Percentiles rank a stretch among this genome's conserved stretches.
These are phyloP conservation scores for Anthrax anthrax DNA, from an alignment of 2,888 invertebrate species.

Conservation along the genomic window DNA sequence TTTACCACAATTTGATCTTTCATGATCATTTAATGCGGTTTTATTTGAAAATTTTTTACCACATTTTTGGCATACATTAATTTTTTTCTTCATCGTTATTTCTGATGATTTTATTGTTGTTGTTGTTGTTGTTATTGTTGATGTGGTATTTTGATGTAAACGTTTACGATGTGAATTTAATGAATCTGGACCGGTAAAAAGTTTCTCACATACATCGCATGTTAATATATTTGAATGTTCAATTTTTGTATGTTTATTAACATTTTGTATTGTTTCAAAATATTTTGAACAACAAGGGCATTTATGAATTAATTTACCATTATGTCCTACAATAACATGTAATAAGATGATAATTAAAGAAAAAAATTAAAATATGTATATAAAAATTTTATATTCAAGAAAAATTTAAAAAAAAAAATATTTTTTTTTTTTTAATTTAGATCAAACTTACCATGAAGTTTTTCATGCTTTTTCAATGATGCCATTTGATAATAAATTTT, in stretches of 20 bases:
- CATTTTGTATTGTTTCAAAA: conserved; percentile 31
- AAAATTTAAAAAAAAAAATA: too few relatives aligned
- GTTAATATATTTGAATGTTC: conserved; percentile 32
- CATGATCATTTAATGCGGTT: conserved; percentile 33
- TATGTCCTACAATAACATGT: conserved; percentile 17
- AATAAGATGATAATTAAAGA: too few relatives aligned
- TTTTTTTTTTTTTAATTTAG: too few relatives aligned
- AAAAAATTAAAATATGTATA: too few relatives aligned
- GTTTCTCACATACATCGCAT: conserved; percentile 35
- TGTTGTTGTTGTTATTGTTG: too few relatives aligned
- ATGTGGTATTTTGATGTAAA: too few relatives aligned
- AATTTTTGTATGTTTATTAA: conserved; percentile 30
- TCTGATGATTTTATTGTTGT: conserved; percentile 15
- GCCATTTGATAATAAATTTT: conserved; percentile 27
- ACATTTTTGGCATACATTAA: conserved; percentile 30
- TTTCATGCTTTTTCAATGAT: conserved; percentile 25
- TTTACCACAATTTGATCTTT: conserved; percentile 34
- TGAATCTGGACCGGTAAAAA: conserved; percentile 33
- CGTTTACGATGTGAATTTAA: conserved; percentile 33
- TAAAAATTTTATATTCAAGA: too few relatives aligned
- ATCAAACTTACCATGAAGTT: conserved; percentile 22
- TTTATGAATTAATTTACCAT: conserved; percentile 28
- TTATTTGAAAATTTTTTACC: conserved; percentile 31
- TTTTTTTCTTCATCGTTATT: conserved; percentile 21
- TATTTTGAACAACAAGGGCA: conserved; percentile 34